Evolutionary conservation across 2,797 vertebrate species (phyloP), one percentile per base, ranked within the genome.

Genomic region (Enteromius paludinosus): DNA sequence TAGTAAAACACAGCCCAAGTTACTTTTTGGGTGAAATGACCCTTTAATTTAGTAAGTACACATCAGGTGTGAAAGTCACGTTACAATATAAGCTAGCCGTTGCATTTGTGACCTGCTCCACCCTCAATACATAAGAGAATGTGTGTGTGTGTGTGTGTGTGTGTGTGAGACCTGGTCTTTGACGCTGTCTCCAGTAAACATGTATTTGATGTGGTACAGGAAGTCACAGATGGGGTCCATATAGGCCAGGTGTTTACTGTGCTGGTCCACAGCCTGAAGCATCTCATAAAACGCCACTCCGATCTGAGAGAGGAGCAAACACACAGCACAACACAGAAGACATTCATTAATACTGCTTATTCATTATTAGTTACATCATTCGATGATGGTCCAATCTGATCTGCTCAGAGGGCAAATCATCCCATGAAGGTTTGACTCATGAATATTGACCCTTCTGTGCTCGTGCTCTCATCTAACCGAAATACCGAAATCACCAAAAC

Each of bases 171-270:
- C 98, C 92, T 99, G 97, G 64, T 99, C 98, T 89, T 99, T 99
- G 86, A 99, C 97, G 0, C 97, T 99, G 94, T 99, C 98, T 35
- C 98, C 98, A 5, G 98, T 99, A 93, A 99, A 99, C 97, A 99
- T 99, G 64, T 99, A 99, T 81, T 99, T 99, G 90, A 99, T 97
- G 86, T 99, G 98, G 87, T 99, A 99, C 2, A 99, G 94, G 90
- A 99, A 99, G 90, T 99, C 98, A 92, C 98, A 99, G 90, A 99
- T 97, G 7, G 98, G 97, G 90, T 99, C 98, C 95, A 98, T 97
- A 90, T 96, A 98, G 89, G 94, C 95, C 86, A 99, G 94, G 65
- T 99, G 97, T 1, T 96, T 88, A 79, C 95, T 97, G 89, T 95
- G 96, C 52, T 96, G 97, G 90, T 99, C 98, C 33, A 98, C 97